Evolutionary conservation across 2,888 invertebrate species (phyloP).

Genomic region (Acanthoscelides obtectus): DNA sequence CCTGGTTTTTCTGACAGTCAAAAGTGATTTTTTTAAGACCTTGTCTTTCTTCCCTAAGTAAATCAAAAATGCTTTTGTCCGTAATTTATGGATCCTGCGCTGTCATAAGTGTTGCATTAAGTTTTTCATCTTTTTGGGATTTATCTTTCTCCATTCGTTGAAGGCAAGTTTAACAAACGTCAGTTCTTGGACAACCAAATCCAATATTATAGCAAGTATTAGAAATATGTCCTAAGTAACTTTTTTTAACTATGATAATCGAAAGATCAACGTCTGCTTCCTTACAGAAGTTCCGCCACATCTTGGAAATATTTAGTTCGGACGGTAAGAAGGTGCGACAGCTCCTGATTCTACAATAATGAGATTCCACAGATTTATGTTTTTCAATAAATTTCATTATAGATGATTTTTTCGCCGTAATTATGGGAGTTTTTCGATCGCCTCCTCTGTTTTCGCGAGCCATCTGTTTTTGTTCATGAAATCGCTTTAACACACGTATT

Average conservation of each 20-base stretch:
- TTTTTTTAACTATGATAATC: constrained; percentile 10
- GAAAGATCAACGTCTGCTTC: neutral
- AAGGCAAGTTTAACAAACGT: constrained; percentile 29
- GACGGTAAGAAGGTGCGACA: constrained; percentile 18
- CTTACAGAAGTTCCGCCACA: constrained; percentile 18
- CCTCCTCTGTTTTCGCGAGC: constrained; percentile 23
- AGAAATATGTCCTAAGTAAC: constrained; percentile 27
- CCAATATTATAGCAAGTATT: constrained; percentile 19
- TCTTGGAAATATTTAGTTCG: constrained; percentile 24
- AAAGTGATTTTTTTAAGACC: constrained; percentile 28
- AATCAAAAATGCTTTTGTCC: constrained; percentile 28
- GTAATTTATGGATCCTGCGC: constrained; percentile 25
- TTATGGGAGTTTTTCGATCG: constrained; percentile 18
- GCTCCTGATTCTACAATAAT: constrained; percentile 10
- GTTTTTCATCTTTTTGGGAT: constrained; percentile 16
- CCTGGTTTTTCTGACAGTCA: constrained; percentile 29
- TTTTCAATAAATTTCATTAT: constrained; percentile 27
- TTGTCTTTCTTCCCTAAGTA: constrained; percentile 23
- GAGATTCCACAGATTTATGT: constrained; percentile 23
- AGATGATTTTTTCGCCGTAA: constrained; percentile 19
- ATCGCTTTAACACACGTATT: too few species aligned
- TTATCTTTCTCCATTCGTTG: constrained; percentile 29
- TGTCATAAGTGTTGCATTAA: constrained; percentile 24
- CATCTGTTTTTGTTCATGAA: constrained; percentile 1
- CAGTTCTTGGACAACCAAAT: constrained; percentile 26